A percentile compares a stretch with the other conserved stretches of the same genome.
phyloP scores from a whole-genome alignment of 2,797 vertebrate species.

The Pseudopleuronectes americanus region DNA sequence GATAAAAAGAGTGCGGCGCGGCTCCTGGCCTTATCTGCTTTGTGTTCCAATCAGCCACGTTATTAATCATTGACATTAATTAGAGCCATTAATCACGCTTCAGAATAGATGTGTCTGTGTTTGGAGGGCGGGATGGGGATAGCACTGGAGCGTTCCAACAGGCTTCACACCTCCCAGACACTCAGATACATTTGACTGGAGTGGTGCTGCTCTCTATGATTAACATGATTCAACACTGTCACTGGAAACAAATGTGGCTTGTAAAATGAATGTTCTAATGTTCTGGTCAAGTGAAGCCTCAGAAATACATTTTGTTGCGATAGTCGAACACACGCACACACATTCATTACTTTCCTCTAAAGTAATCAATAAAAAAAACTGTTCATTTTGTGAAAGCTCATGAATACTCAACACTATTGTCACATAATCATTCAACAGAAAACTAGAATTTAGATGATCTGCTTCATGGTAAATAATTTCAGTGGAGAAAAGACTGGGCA shows the following conservation, averaged over 20 bases:
- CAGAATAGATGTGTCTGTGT: slow-evolving; percentile 78
- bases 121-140: slow-evolving; percentile 63
- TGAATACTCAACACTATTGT: slow-evolving; percentile 23
- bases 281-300: slow-evolving; percentile 43
- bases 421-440: slow-evolving; percentile 34
- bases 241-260: slow-evolving; percentile 60
- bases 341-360: too few relatives aligned
- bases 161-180: slow-evolving; percentile 60
- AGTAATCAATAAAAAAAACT: slow-evolving; percentile 28
- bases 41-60: slow-evolving; percentile 79
- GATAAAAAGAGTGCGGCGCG: slow-evolving; percentile 78
- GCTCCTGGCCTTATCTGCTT: slow-evolving; percentile 81
- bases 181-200: slow-evolving; percentile 45
- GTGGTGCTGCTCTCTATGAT: slow-evolving; percentile 56
- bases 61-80: slow-evolving; percentile 86
- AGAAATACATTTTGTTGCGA: slow-evolving; percentile 43
- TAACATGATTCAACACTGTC: slow-evolving; percentile 49
- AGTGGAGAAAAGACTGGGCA: slow-evolving; percentile 5
- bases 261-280: slow-evolving; percentile 57
- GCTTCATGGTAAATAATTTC: slow-evolving; percentile 20
- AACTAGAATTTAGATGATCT: slow-evolving; percentile 13
- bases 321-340: too few relatives aligned
- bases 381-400: slow-evolving; percentile 20
- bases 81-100: slow-evolving; percentile 85
- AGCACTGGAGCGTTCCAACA: slow-evolving; percentile 62